Base-by-base conservation (phyloP, 2,888 invertebrate species). In the Nycteola revayana region DNA sequence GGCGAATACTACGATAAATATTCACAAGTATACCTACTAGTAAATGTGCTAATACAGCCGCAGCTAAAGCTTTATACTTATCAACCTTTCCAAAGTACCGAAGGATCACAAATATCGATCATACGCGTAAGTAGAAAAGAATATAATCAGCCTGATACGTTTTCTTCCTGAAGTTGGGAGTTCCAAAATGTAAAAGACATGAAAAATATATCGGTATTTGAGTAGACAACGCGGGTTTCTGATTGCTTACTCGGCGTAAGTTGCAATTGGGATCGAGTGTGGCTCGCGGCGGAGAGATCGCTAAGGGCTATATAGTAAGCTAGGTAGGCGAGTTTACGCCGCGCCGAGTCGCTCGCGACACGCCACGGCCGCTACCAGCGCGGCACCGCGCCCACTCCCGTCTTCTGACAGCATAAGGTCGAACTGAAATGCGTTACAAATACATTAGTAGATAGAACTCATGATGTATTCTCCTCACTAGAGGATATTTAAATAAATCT, bases 381-480 rank as follows among this genome's bases (percentile, higher is more conserved):
- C 98, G 31, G 98, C 98, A 14, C 98, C 98, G 64, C 97, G 93
- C n/a, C 98, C 98, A 65, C 97, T 97, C 30, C 98, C 98, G 75
- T 98, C 98, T 76, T 98, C 97, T 1, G 97, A 97, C 36, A 98
- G 85, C 97, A 97, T 97, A 60, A 98, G 89, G 77, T 96, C 94
- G 76, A 97, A 98, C 92, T 96, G 91, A 6, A 91, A 90, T n/a
- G n/a, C n/a, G n/a, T n/a, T n/a, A n/a, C n/a, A n/a, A n/a, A n/a
- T n/a, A n/a, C n/a, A n/a, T n/a, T n/a, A n/a, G n/a, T n/a, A n/a
- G n/a, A n/a, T n/a, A n/a, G n/a, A n/a, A n/a, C n/a, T n/a, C n/a
- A n/a, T n/a, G n/a, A n/a, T n/a, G n/a, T n/a, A n/a, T n/a, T n/a
- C n/a, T n/a, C n/a, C n/a, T n/a, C n/a, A n/a, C n/a, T n/a, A n/a